phyloP scores from a whole-genome alignment of 2,113 vertebrate genomes.

The Hydrolagus affinis region DNA sequence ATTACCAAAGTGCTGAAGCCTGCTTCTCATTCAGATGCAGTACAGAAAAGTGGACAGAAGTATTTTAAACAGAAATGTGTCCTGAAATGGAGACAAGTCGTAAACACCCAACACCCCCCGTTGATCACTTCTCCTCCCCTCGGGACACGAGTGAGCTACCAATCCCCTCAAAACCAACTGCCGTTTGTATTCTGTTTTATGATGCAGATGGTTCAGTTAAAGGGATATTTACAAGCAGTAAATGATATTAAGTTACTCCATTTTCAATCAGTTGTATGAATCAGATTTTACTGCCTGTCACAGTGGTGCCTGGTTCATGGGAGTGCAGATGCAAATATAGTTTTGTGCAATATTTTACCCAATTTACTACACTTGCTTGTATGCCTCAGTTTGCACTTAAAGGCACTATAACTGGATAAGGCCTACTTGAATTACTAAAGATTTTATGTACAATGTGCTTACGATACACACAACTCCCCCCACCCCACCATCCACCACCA shows the following conservation, averaged over 20 bases:
- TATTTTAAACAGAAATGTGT: not conserved
- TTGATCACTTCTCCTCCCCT: not conserved
- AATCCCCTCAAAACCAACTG: conserved; percentile 1
- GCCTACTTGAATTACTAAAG: no score
- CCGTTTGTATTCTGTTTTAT: not conserved
- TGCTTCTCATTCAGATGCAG: not conserved
- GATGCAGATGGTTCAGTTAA: not conserved
- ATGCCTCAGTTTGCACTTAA: not conserved
- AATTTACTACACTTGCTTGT: not conserved
- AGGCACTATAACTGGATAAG: not conserved
- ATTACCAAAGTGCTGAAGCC: not conserved
- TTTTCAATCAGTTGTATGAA: not conserved
- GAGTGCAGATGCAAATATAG: not conserved
- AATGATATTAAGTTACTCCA: not conserved
- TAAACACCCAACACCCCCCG: not conserved
- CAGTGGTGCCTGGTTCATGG: not conserved
- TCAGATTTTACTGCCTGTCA: not conserved
- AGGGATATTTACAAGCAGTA: not conserved
- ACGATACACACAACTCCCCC: no score
- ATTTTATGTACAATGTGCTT: no score
- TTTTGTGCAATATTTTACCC: not conserved
- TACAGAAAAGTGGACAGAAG: not conserved
- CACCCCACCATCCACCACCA: no score
- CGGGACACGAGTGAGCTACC: not conserved
- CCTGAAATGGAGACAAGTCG: not conserved